Base-by-base conservation (phyloP, 92 coral and sea anemone genomes). In the Palythoa grandis region DNA sequence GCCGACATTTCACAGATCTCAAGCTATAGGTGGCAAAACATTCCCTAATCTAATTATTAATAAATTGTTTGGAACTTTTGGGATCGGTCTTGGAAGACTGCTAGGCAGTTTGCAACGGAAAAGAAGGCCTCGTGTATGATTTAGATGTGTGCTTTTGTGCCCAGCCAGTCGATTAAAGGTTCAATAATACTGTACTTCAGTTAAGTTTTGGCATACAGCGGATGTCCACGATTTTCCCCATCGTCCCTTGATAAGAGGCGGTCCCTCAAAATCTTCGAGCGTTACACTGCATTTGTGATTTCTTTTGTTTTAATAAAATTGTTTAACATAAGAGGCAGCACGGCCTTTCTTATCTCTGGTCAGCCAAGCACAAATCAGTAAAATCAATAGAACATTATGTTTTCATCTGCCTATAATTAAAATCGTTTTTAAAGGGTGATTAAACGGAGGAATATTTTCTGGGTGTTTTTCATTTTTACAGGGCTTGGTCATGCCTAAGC, bases 1-100 rank as follows among this genome's bases (percentile, higher is more conserved):
- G 38, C 85, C 85, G 85, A 80, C 85, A 80, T 65, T 80, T 80
- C 85, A 80, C 85, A 80, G 85, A 66, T 66, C 74, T 65, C 85
- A 80, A 78, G 74, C 85, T 80, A 65, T 80, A 80, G 85, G 85
- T 80, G 85, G 85, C 70, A 80, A 80, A 66, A 39, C 66, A 43
- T 66, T 65, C 74, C 23, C 11, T 80, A 80, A 80, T 80, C 85
- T 66, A 80, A 80, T 80, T 80, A 80, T 25, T 65, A 47, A 23
- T 25, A 48, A 80, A 80, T 80, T 80, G 61, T 65, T 80, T 23
- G 35, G 74, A 65, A 13, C 57, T 80, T 13, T 75, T 80, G 74
- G 85, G 85, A 47, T 80, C 15, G 74, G 74, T 74, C 65, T 43
- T 58, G 35, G 6, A 40, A 40, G 23, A 54, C 85, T 78, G 57